Conservation (phyloP, 2,888 invertebrate genomes). For the Danaus chrysippus region DNA sequence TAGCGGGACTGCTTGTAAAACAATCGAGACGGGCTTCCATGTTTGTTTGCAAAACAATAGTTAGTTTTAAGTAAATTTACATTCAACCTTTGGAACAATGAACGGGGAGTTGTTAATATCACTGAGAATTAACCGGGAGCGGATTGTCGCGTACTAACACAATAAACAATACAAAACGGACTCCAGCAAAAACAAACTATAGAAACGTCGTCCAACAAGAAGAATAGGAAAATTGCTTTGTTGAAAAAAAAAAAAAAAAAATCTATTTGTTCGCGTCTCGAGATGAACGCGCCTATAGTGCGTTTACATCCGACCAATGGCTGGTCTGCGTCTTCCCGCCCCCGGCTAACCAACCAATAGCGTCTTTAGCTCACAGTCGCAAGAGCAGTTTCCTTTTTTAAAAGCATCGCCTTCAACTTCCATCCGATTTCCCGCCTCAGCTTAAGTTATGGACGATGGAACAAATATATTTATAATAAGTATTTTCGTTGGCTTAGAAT, state of each 20-base stretch:
- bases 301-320: conserved; percentile 63
- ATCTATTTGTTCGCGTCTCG: conserved; percentile 75
- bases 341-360: conserved; percentile 64
- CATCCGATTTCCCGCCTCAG: conserved; percentile 76
- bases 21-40: conserved; percentile 49
- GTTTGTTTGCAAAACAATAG: conserved; percentile 65
- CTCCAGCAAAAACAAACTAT: conserved; percentile 73
- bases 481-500: conserved; percentile 67
- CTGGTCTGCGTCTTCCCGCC: conserved; percentile 62
- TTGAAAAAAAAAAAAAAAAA: conserved; percentile 73
- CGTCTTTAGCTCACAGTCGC: conserved; percentile 51
- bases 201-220: conserved; percentile 73
- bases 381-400: conserved; percentile 77
- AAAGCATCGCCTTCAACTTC: conserved; percentile 75
- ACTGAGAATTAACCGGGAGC: conserved; percentile 73
- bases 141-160: conserved; percentile 71
- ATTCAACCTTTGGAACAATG: conserved; percentile 63
- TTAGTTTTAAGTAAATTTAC: conserved; percentile 70
- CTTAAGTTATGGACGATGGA: conserved; percentile 71
- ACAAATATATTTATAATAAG: conserved; percentile 74
- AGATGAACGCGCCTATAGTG: conserved; percentile 72
- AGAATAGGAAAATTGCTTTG: conserved; percentile 79
- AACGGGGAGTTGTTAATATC: conserved; percentile 64
- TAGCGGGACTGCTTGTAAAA: conserved; percentile 34
- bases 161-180: conserved; percentile 76